These are phyloP conservation scores for Apotomis turbidana DNA, from an alignment of 2,888 invertebrate genomes.

Conservation along the genomic window DNA sequence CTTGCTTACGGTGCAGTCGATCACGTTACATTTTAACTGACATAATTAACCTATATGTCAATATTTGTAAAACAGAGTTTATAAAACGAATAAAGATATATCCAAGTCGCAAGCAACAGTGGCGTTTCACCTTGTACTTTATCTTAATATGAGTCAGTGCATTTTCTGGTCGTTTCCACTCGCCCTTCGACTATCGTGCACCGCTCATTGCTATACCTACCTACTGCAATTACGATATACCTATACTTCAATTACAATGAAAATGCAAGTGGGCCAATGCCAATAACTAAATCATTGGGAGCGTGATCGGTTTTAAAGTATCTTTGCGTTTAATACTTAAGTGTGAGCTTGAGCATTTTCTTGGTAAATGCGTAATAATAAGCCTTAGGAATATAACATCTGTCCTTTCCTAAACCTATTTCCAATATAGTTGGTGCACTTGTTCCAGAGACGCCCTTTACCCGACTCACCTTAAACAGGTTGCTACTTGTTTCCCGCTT, in stretches of 20 bases:
- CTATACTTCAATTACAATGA: conserved; percentile 23
- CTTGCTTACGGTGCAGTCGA: too few species aligned
- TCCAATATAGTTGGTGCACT: too few species aligned
- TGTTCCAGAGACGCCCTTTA: too few species aligned
- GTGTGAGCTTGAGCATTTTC: not conserved
- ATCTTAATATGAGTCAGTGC: conserved; percentile 71
- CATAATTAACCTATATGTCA: too few species aligned
- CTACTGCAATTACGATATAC: conserved; percentile 52
- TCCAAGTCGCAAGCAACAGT: conserved; percentile 47
- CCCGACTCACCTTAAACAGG: too few species aligned
- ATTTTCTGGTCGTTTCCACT: conserved; percentile 57
- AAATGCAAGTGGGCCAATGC: conserved; percentile 53
- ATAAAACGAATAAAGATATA: not conserved
- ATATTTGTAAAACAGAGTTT: too few species aligned
- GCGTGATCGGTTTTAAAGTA: conserved; percentile 38
- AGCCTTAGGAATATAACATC: too few species aligned
- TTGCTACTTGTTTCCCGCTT: too few species aligned
- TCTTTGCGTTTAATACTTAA: not conserved
- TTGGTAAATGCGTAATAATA: too few species aligned
- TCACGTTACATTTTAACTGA: too few species aligned
- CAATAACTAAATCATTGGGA: conserved; percentile 43
- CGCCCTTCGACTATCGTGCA: conserved; percentile 67
- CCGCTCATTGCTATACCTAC: conserved; percentile 58
- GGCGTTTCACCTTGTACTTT: conserved; percentile 64
- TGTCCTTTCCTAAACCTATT: too few species aligned